A percentile compares a stretch with the other conserved stretches of the same genome.
These are phyloP conservation scores for Agrilus mali DNA, from an alignment of 2,888 invertebrate species.

Conservation along the genomic window DNA sequence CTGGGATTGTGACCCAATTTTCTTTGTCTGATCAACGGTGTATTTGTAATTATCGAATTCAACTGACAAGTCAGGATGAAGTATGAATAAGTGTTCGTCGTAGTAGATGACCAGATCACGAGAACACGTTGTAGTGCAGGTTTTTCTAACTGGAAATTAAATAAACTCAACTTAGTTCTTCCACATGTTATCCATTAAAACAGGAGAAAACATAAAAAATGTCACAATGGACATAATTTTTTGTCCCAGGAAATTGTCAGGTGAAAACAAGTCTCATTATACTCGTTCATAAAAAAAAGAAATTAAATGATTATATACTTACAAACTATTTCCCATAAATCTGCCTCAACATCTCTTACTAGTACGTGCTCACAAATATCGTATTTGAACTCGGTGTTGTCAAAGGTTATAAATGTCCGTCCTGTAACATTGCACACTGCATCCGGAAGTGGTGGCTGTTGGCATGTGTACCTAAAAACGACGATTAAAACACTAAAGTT, in stretches of 20 bases:
- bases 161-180: background rate
- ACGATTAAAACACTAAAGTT: too few species aligned
- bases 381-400: conserved; percentile 63
- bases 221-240: too few species aligned
- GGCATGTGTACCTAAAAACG: conserved; percentile 45
- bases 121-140: conserved; percentile 47
- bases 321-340: conserved; percentile 61
- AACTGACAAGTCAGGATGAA: conserved; percentile 52
- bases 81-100: conserved; percentile 42
- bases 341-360: conserved; percentile 52
- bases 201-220: too few species aligned
- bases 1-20: conserved; percentile 45
- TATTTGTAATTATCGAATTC: conserved; percentile 56
- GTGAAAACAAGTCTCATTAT: too few species aligned
- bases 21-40: conserved; percentile 44
- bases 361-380: conserved; percentile 72
- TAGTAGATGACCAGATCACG: conserved; percentile 52
- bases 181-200: too few species aligned
- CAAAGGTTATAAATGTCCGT: conserved; percentile 67
- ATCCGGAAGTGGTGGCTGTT: conserved; percentile 49
- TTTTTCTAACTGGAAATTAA: conserved; percentile 44
- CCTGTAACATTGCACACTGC: conserved; percentile 62
- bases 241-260: background rate
- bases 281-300: background rate
- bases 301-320: conserved; percentile 25